Base-by-base conservation (phyloP, 2,113 vertebrate genomes). In the mouse (Mus musculus) region DNA sequence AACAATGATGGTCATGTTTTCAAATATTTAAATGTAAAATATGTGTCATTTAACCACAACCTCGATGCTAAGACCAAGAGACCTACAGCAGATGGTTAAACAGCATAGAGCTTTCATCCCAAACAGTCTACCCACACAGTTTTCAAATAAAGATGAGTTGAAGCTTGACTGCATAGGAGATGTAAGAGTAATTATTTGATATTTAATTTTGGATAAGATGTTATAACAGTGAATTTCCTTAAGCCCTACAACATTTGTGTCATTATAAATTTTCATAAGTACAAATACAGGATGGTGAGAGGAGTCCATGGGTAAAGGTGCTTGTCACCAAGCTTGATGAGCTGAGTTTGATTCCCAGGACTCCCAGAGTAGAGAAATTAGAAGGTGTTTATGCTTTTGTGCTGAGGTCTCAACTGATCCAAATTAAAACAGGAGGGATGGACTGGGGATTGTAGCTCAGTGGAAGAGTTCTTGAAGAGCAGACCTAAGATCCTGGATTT, bases 21-120 rank as follows among this genome's bases (percentile, higher is more conserved):
- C 91, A 97, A 93, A 88, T 91, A 92, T 75, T 97, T 94, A 73
- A 96, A 94, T 87, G 72, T 93, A 78, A 93, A 95, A 88, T 72
- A 88, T 56, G 52, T 73, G 76, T 94, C 39, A 86, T 63, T 95
- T 95, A 93, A 82, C 42, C 61, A 59, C 90, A 69, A 67, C 72
- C 80, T 93, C 72, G 93, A 8, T 87, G 71, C 11, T 65, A 89
- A 91, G 24, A 87, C 36, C 71, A 94, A 85, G 65, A 96, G 10
- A 63, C 69, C 39, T 33, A 69, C 88, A 91, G 52, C 88, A 92
- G 90, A 94, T 92, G 81, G 80, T 91, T 94, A 91, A 93, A 61
- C 0, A 14, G 8, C 26, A 88, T 54, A 20, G 89, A 59, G 46
- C 90, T 94, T 87, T 93, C 28, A 54, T 69, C 20, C 54, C 30